Evolutionary conservation across 64 coral and sea anemone species (phyloP).

Genomic region (Dendrophyllia cribrosa): DNA sequence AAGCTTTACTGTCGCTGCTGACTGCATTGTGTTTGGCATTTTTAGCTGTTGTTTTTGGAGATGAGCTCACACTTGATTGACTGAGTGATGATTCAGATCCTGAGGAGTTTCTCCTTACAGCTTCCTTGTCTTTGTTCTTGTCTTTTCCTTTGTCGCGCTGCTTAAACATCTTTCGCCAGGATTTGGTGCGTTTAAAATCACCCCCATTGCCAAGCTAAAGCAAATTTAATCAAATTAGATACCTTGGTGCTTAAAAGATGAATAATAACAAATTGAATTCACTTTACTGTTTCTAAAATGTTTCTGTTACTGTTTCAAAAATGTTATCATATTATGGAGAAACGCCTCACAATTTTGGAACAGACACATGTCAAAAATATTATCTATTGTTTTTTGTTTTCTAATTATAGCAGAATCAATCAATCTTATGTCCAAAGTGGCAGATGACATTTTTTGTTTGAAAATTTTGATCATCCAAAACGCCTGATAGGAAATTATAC

Average conservation of each 20-base stretch:
- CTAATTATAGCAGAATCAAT: too few species aligned
- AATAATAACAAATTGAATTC: too few species aligned
- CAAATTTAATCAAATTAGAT: neutral
- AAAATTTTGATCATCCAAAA: neutral
- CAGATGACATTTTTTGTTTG: too few species aligned
- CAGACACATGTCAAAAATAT: too few species aligned
- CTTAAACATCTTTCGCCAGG: slow-evolving; percentile 93
- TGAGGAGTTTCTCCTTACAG: slow-evolving; percentile 53
- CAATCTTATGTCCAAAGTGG: too few species aligned
- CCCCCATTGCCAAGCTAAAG: slow-evolving; percentile 44
- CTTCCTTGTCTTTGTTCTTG: slow-evolving; percentile 67
- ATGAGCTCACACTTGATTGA: slow-evolving; percentile 81
- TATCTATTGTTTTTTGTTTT: too few species aligned
- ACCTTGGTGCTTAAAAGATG: neutral
- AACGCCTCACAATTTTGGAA: too few species aligned
- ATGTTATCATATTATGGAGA: too few species aligned
- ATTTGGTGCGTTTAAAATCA: slow-evolving; percentile 83
- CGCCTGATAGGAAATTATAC: neutral
- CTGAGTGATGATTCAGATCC: slow-evolving; percentile 87
- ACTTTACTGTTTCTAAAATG: too few species aligned
- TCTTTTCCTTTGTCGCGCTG: slow-evolving; percentile 78
- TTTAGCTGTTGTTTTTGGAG: slow-evolving; percentile 70
- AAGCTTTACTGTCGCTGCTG: slow-evolving; percentile 24
- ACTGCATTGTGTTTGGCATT: slow-evolving; percentile 20
- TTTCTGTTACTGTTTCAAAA: too few species aligned